phyloP scores from a whole-genome alignment of 2,797 vertebrate species.

The Hypotaenidia okinawae region DNA sequence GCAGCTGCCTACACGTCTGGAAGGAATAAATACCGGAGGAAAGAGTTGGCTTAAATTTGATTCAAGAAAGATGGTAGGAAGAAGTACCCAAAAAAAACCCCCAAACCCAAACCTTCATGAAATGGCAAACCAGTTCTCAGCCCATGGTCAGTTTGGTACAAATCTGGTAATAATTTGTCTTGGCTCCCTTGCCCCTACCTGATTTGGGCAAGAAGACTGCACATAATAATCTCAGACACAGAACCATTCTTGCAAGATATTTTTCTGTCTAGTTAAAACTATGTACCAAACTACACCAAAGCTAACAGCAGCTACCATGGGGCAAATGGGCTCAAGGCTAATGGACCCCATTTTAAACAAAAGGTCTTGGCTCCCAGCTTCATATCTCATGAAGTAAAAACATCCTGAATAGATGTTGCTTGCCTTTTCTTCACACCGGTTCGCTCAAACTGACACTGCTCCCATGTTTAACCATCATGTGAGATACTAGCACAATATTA shows the following conservation, averaged over 20 bases:
- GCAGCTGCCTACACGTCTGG: slow-evolving; percentile 52
- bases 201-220: background rate
- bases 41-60: slow-evolving; percentile 21
- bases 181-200: background rate
- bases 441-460: background rate
- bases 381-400: background rate
- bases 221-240: background rate
- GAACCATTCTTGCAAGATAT: background rate
- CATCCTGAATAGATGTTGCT: background rate
- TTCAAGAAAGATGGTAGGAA: background rate
- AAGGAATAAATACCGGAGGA: slow-evolving; percentile 30
- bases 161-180: background rate
- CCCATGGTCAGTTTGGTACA: background rate
- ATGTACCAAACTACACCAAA: background rate
- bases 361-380: background rate
- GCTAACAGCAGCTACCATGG: background rate
- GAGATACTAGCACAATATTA: background rate
- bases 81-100: background rate
- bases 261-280: background rate
- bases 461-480: background rate
- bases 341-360: background rate
- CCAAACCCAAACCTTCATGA: background rate
- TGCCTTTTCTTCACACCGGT: background rate
- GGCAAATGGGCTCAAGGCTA: background rate
- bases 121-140: background rate